Evolutionary conservation across 2,888 invertebrate genomes (phyloP).

Genomic region (Argyresthia albistria): DNA sequence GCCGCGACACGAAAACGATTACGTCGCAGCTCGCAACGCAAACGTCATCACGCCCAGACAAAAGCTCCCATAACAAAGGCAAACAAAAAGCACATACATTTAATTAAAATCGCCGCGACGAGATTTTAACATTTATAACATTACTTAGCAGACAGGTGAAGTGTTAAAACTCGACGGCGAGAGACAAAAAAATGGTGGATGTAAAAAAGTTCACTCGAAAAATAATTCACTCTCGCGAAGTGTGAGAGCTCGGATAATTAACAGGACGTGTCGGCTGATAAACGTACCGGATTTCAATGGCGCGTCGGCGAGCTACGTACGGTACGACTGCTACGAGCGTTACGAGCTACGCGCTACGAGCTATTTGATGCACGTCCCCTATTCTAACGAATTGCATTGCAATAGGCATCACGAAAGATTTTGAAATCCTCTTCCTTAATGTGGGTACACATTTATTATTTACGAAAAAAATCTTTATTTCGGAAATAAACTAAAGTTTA

Average conservation of each 20-base stretch:
- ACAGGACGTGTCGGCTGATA: constrained; percentile 68
- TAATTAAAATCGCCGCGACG: constrained; percentile 51
- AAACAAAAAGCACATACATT: constrained; percentile 51
- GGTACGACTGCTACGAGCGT: too few species aligned
- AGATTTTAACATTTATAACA: constrained; percentile 39
- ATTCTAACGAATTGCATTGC: too few species aligned
- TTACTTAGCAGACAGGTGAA: constrained; percentile 49
- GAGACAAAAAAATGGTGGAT: constrained; percentile 53
- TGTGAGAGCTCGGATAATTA: constrained; percentile 65
- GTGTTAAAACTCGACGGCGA: constrained; percentile 70
- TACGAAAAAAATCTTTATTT: too few species aligned
- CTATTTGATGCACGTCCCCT: too few species aligned
- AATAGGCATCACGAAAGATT: too few species aligned
- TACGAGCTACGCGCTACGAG: too few species aligned
- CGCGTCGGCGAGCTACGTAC: constrained; percentile 8
- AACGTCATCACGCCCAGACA: constrained; percentile 17
- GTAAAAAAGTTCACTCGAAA: constrained; percentile 26
- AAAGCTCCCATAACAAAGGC: constrained; percentile 24
- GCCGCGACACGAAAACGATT: constrained; percentile 14
- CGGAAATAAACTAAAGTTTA: too few species aligned
- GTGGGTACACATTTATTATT: too few species aligned
- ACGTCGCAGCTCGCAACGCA: constrained; percentile 21
- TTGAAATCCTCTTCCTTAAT: too few species aligned
- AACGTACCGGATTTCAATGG: constrained; percentile 61
- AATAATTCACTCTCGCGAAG: constrained; percentile 61